Evolutionary conservation across 2,113 vertebrate genomes (phyloP).

Genomic region (Perca fluviatilis): DNA sequence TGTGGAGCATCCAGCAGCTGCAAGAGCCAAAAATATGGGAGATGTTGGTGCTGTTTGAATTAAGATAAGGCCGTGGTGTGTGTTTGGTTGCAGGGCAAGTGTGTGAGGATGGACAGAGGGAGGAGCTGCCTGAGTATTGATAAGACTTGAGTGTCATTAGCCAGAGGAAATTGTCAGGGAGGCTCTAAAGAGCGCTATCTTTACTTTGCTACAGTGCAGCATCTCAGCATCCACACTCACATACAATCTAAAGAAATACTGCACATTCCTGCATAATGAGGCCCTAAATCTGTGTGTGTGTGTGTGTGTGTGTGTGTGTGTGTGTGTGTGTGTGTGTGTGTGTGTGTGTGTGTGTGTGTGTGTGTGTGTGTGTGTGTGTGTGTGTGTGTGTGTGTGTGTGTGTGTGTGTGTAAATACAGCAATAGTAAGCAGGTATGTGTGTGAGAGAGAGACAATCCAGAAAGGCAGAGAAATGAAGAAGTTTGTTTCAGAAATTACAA

Average conservation of each 20-base stretch:
- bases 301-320: slow-evolving; percentile 52
- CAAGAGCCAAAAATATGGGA: slow-evolving; percentile 28
- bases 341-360: slow-evolving; percentile 64
- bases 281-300: slow-evolving; percentile 51
- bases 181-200: slow-evolving; percentile 76
- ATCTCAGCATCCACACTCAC: slow-evolving; percentile 67
- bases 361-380: slow-evolving; percentile 55
- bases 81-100: slow-evolving; percentile 13
- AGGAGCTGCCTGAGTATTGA: slow-evolving; percentile 54
- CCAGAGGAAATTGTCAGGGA: slow-evolving; percentile 78
- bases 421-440: slow-evolving; percentile 61
- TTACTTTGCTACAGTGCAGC: slow-evolving; percentile 67
- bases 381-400: slow-evolving; percentile 51
- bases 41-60: slow-evolving; percentile 33
- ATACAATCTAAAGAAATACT: slow-evolving; percentile 77
- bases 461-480: slow-evolving; percentile 26
- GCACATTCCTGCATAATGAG: slow-evolving; percentile 78
- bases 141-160: slow-evolving; percentile 72
- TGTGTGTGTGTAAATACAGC: slow-evolving; percentile 68
- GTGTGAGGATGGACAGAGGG: slow-evolving; percentile 42
- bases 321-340: slow-evolving; percentile 34
- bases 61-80: slow-evolving; percentile 39
- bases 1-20: slow-evolving; percentile 26
- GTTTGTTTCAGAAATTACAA: slow-evolving; percentile 7
- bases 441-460: slow-evolving; percentile 53